Base-by-base conservation (phyloP, 2,797 vertebrate species). In the Artibeus lituratus region DNA sequence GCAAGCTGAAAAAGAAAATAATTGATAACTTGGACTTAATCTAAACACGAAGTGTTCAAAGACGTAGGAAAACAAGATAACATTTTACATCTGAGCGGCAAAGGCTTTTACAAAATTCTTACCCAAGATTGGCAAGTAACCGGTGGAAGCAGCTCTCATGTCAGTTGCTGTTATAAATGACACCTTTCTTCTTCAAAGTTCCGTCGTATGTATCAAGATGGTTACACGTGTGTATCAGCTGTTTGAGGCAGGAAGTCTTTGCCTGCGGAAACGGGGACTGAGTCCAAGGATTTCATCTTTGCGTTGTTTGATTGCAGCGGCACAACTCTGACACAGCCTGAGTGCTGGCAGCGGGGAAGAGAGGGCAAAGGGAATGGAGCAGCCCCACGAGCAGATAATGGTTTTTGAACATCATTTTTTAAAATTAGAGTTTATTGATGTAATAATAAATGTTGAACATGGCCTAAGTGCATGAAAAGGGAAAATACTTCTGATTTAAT, bases 371-470 rank as follows among this genome's bases (percentile, higher is more conserved):
- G 7, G 10, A 5, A 12, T 18, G 11, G 10, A 21, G 12, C 3
- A 39, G 44, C 49, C 18, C 92, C 67, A 2, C 21, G 16, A 14
- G 29, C 18, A 29, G 14, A 14, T 12, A 14, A 51, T 88, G 21
- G 14, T 32, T 90, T 74, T 55, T 62, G 90, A 51, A 59, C 51
- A 24, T 51, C 22, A 29, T n/a, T 89, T 29, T 39, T 47, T 65
- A 57, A 57, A 87, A 78, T 73, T 73, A 87, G 12, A 15, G 22
- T 80, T 70, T 74, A 55, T 92, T 87, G 73, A 77, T 77, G 59
- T 74, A n/a, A 24, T 87, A 85, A 72, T 47, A 42, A 19, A 29
- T 35, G 18, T n/a, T 85, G 59, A 72, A 19, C 22, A 2, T 59
- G n/a, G 22, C 35, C 69, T 59, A 44, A 82, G 65, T 65, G 22